phyloP scores from a whole-genome alignment of 2,113 vertebrate genomes.

The Chamaea fasciata region DNA sequence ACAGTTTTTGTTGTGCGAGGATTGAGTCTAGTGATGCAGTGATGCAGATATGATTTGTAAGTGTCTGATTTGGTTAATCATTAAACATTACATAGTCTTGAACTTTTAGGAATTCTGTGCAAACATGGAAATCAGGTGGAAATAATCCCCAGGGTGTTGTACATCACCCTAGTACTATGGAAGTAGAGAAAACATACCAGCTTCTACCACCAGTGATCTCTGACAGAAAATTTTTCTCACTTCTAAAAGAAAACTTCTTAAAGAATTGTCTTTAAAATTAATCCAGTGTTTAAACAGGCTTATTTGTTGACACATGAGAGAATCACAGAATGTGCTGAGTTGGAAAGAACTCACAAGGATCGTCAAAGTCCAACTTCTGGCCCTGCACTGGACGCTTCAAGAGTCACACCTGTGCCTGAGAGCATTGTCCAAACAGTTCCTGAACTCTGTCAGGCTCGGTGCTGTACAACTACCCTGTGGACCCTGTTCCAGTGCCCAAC shows the following conservation, averaged over 20 bases:
- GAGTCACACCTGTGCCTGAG: too few species aligned
- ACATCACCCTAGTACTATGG: not conserved
- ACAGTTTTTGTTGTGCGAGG: not conserved
- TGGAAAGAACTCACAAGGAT: not conserved
- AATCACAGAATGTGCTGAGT: rapidly evolving
- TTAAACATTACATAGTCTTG: not conserved
- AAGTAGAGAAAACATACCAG: not conserved
- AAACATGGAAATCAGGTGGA: not conserved
- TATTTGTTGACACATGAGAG: not conserved
- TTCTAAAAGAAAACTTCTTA: not conserved
- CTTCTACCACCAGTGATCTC: not conserved
- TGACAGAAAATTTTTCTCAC: not conserved
- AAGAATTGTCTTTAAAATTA: not conserved
- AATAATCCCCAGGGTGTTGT: not conserved
- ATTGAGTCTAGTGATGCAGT: not conserved
- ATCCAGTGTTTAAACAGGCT: not conserved
- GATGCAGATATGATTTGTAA: not conserved
- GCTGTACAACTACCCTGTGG: not conserved
- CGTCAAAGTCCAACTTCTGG: too few species aligned
- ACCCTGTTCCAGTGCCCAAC: rapidly evolving
- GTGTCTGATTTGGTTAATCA: not conserved
- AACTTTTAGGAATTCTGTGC: not conserved
- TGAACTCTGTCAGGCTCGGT: not conserved
- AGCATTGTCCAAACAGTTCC: not conserved
- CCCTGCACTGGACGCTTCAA: not conserved